These are phyloP conservation scores for Dynastes grantii DNA, from an alignment of 2,888 invertebrate species.

Conservation along the genomic window DNA sequence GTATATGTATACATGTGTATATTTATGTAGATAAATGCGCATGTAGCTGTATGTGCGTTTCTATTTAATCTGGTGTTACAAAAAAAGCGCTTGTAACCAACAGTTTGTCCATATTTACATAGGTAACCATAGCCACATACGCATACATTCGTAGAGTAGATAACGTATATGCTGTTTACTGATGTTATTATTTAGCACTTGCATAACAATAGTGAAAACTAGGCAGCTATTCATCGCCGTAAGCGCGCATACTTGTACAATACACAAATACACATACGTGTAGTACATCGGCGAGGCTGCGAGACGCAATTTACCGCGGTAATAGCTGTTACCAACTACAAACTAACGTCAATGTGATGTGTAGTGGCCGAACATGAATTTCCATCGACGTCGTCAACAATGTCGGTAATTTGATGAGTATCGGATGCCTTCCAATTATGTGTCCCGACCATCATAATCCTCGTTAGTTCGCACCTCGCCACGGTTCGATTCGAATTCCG, in stretches of 20 bases:
- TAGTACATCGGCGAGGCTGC: not conserved
- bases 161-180: conserved; percentile 17
- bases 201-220: conserved; percentile 35
- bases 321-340: conserved; percentile 37
- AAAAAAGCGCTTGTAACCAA: no score
- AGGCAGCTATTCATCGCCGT: conserved; percentile 17
- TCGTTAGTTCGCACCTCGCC: conserved; percentile 48
- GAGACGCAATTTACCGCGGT: conserved; percentile 21
- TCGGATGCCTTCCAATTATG: conserved; percentile 46
- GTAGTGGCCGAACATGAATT: conserved; percentile 42
- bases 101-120: no score
- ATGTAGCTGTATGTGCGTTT: no score
- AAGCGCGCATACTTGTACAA: not conserved
- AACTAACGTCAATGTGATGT: conserved; percentile 33
- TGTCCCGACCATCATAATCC: conserved; percentile 47
- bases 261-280: not conserved
- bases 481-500: conserved; percentile 45
- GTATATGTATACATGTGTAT: no score
- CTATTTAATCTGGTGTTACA: no score
- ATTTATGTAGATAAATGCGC: no score
- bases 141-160: not conserved
- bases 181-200: conserved; percentile 29
- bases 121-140: not conserved
- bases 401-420: conserved; percentile 45
- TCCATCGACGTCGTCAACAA: conserved; percentile 42